Evolutionary conservation across 2,888 invertebrate species (phyloP).

Genomic region (Archaeoteleia sp.): DNA sequence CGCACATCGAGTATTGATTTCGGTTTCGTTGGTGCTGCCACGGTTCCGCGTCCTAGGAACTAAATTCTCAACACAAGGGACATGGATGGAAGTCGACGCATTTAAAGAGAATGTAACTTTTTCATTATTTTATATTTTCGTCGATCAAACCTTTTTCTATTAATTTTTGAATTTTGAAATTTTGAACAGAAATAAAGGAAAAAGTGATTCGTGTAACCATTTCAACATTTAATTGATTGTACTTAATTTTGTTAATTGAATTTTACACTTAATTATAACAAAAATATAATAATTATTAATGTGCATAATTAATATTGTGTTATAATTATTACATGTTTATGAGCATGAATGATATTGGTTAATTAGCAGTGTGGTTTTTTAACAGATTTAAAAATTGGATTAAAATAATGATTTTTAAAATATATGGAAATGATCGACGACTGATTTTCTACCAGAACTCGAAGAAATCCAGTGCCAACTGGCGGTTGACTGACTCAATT

Average conservation of each 20-base stretch:
- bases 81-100: constrained; percentile 18
- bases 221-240: no score
- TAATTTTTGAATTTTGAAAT: not conserved
- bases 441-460: constrained; percentile 18
- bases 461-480: constrained; percentile 16
- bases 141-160: not conserved
- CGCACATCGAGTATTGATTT: constrained; percentile 73
- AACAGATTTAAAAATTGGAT: no score
- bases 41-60: constrained; percentile 68
- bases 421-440: constrained; percentile 18
- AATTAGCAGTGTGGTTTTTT: no score
- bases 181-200: no score
- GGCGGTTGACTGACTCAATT: constrained; percentile 20
- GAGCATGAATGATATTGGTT: no score
- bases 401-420: no score
- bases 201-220: no score
- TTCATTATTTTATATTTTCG: not conserved
- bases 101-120: constrained; percentile 5
- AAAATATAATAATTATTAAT: no score
- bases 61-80: constrained; percentile 58
- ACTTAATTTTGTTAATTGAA: no score
- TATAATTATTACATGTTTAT: no score
- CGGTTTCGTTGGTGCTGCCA: constrained; percentile 70
- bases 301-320: no score
- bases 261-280: no score